Percentiles rank a stretch among this genome's conserved stretches.
Conservation (phyloP, 2,888 invertebrate genomes). For the Dascillus cervinus region DNA sequence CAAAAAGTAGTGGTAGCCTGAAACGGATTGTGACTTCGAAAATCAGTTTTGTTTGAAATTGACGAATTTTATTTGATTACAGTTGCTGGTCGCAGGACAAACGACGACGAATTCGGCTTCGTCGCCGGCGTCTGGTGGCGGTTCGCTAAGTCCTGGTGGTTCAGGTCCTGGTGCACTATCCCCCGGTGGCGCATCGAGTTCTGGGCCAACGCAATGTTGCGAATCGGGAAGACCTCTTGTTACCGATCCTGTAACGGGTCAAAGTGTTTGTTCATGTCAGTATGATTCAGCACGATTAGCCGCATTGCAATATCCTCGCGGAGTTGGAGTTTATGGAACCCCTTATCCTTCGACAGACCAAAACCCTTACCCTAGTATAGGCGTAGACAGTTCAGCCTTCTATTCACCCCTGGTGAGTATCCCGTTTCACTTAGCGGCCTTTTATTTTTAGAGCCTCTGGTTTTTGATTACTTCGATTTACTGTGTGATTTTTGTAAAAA, state of each 20-base stretch:
- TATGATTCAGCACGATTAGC: slow-evolving; percentile 85
- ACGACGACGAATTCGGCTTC: slow-evolving; percentile 68
- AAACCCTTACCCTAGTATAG: slow-evolving; percentile 88
- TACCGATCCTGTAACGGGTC: slow-evolving; percentile 88
- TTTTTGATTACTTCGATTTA: no score
- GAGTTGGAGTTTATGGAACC: slow-evolving; percentile 76
- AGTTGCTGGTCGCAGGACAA: slow-evolving; percentile 71
- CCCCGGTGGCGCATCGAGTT: slow-evolving; percentile 44
- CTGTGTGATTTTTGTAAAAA: no score
- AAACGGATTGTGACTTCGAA: background rate
- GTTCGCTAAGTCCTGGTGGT: slow-evolving; percentile 65
- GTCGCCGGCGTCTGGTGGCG: slow-evolving; percentile 69
- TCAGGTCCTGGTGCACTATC: slow-evolving; percentile 46
- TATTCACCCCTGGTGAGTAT: slow-evolving; percentile 89
- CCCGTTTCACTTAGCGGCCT: slow-evolving; percentile 26
- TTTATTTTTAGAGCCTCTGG: no score
- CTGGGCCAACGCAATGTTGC: slow-evolving; percentile 57
- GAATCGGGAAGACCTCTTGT: slow-evolving; percentile 87
- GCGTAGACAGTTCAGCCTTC: slow-evolving; percentile 89
- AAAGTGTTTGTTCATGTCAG: slow-evolving; percentile 90
- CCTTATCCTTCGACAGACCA: slow-evolving; percentile 88
- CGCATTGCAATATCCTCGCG: slow-evolving; percentile 72
- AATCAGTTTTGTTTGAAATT: slow-evolving; percentile 4
- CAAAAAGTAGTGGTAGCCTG: no score
- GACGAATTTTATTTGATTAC: no score